Evolutionary conservation across 2,797 vertebrate species (phyloP), one percentile per base, ranked within the genome.

Genomic region (Amphiprion clarkii): DNA sequence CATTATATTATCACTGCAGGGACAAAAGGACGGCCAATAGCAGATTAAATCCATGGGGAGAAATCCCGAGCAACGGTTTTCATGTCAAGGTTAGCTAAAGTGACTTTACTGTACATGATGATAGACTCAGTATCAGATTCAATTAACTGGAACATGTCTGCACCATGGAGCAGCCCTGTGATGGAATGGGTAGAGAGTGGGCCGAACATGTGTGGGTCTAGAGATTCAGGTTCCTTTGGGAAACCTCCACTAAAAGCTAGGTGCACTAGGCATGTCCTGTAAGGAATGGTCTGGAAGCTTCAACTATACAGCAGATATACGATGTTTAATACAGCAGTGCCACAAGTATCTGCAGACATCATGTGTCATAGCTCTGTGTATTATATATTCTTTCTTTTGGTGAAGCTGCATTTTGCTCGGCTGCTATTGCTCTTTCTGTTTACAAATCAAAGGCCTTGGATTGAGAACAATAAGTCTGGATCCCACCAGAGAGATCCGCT

Each of bases 51-150:
- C 87, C 68, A 61, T 64, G 19, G 76, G 76, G 83, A 82, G 57
- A 23, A 63, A 80, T 82, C 70, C 73, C 39, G 14, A 71, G 60
- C 65, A 69, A 76, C 0, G 11, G 54, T 70, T 89, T 89, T 80
- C 65, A 71, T 90, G 86, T 85, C 86, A 91, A 88, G 88, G 89
- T 86, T 76, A 83, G 79, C 80, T 74, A 40, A 86, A 88, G 79
- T 78, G 80, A 87, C 80, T 83, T 79, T 68, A 74, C 54, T 63
- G 73, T 76, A 87, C 73, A 79, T 39, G 68, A 64, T 62, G 76
- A 87, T 67, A 74, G 78, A 89, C 78, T 76, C 36, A 63, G 19
- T 76, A 83, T 83, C 81, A 81, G 58, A 85, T 88, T 84, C 67
- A 81, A 84, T 91, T 84, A 89, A 83, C 25, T 82, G 59, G 63